Conservation (phyloP, 2,113 vertebrate species). For the Solea solea region DNA sequence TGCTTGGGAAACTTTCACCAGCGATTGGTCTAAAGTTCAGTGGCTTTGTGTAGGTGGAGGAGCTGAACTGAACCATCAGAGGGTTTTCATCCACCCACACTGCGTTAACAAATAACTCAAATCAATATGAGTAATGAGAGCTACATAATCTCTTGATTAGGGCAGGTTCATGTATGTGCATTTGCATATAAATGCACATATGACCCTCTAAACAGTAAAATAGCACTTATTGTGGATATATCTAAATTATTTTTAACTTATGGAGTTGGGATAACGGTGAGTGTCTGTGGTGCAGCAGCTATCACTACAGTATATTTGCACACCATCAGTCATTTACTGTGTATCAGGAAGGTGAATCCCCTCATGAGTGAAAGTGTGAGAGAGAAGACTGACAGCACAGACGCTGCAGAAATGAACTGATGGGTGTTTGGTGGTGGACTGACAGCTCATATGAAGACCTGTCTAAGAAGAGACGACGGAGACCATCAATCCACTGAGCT, state of each 20-base stretch:
- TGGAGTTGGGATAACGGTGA: background rate
- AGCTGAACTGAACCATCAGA: conserved; percentile 18
- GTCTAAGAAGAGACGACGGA: conserved; percentile 5
- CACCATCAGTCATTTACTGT: conserved; percentile 17
- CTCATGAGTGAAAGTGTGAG: conserved; percentile 18
- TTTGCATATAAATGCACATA: no score
- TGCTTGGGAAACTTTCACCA: conserved; percentile 1
- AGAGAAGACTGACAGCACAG: conserved; percentile 24
- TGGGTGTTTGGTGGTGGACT: conserved; percentile 21
- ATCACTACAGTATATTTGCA: conserved; percentile 30
- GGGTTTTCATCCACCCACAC: conserved; percentile 1
- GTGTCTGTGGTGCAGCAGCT: conserved; percentile 27
- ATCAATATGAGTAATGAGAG: no score
- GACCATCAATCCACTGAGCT: background rate
- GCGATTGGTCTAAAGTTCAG: background rate
- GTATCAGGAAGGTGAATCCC: conserved; percentile 34
- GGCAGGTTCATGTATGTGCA: no score
- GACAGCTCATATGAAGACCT: conserved; percentile 33
- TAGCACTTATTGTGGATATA: no score
- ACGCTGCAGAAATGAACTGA: conserved; percentile 12
- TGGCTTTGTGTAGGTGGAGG: background rate
- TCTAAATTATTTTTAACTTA: no score
- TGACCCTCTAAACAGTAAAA: no score
- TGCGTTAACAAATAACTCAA: background rate
- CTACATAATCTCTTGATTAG: no score